Conservation (phyloP, 1,140 invertebrate species). For the Drosophila azteca region DNA sequence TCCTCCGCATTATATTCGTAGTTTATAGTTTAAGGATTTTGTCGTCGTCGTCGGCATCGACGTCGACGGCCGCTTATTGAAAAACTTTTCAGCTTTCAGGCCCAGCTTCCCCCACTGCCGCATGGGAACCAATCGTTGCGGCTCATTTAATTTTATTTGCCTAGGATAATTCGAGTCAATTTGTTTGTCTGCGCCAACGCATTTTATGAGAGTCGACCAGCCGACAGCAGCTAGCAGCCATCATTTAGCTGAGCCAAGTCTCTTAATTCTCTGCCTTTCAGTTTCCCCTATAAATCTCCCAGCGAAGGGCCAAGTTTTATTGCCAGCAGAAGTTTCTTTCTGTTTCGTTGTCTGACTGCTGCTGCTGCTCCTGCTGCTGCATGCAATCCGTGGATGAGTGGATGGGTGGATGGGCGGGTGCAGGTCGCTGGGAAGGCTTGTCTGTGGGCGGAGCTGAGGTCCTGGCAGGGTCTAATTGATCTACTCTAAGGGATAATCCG, state of each 20-base stretch:
- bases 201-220: conserved; percentile 38
- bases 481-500: conserved; percentile 28
- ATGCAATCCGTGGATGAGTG: too few relatives aligned
- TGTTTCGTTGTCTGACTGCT: conserved; percentile 23
- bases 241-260: conserved; percentile 28
- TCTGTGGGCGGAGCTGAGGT: neutral
- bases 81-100: conserved; percentile 59
- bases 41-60: conserved; percentile 23
- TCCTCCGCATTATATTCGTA: conserved; percentile 60
- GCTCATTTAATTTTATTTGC: conserved; percentile 70
- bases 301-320: conserved; percentile 33
- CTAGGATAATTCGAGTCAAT: conserved; percentile 66
- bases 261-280: conserved; percentile 5
- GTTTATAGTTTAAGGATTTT: conserved; percentile 77
- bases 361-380: neutral
- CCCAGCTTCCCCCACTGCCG: neutral
- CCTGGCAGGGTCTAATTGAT: conserved; percentile 17
- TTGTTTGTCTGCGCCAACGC: conserved; percentile 63
- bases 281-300: neutral
- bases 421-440: neutral
- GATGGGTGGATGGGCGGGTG: too few relatives aligned
- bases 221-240: conserved; percentile 2
- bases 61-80: conserved; percentile 62
- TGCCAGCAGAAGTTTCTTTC: conserved; percentile 28
- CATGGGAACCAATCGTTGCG: conserved; percentile 53